Percentiles rank a stretch among this genome's conserved stretches.
Conservation (phyloP, 2,113 vertebrate genomes). For the Aptenodytes patagonicus region DNA sequence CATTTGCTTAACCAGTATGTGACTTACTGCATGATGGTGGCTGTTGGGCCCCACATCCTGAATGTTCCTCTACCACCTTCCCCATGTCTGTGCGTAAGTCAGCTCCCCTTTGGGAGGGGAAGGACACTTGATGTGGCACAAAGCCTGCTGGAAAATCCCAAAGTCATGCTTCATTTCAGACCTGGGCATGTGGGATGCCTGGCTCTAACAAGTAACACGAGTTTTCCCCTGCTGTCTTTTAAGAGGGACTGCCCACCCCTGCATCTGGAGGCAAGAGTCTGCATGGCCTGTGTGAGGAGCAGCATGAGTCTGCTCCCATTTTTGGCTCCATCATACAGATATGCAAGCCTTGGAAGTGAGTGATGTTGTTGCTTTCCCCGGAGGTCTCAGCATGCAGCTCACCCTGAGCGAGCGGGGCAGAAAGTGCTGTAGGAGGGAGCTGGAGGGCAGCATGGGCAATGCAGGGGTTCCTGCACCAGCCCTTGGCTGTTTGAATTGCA, state of each 20-base stretch:
- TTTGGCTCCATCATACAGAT: background rate
- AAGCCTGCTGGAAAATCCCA: background rate
- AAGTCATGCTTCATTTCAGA: background rate
- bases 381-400: background rate
- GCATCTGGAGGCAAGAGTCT: background rate
- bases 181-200: background rate
- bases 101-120: background rate
- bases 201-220: background rate
- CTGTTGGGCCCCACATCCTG: background rate
- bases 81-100: background rate
- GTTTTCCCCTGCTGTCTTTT: background rate
- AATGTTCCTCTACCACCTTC: background rate
- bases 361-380: background rate
- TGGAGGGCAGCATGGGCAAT: fast-evolving
- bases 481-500: background rate
- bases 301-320: fast-evolving
- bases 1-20: background rate
- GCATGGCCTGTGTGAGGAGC: background rate
- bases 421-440: background rate
- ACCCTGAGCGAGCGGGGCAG: fast-evolving
- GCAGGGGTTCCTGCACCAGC: background rate
- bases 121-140: background rate
- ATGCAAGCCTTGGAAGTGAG: background rate
- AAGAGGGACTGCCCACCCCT: background rate
- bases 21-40: background rate